Evolutionary conservation across 2,888 invertebrate genomes (phyloP), one percentile per base, ranked within the genome.

Genomic region (Bursaphelenchus okinawaensis): DNA sequence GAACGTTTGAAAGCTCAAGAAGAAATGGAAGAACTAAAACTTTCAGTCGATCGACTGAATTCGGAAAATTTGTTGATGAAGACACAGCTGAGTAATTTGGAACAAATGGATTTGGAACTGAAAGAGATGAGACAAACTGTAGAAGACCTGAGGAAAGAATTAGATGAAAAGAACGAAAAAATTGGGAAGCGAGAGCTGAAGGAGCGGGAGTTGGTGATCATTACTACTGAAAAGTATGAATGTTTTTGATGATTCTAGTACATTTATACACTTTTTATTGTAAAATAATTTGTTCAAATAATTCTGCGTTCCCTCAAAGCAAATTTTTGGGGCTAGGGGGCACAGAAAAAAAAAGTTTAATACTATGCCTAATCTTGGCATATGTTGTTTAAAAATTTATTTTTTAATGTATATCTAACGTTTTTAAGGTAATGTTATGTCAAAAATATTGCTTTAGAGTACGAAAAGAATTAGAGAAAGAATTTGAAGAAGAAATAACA

Each of bases 151-250:
- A 22, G 52, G 24, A 59, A 68, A 27, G 69, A 67, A 40, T 22
- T 68, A 12, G 71, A 68, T 12, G 50, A 61, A 7, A 72, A 71
- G 24, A 63, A 69, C 50, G 71, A 68, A 29, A 67, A 68, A 54
- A 72, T 72, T 12, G 60, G 67, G 16, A 67, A 71, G 20, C 12
- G 61, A 20, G 69, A 68, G 24, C 55, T 68, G 20, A 73, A 73
- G 51, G 71, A 68, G 27, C 52, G 69, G 12, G 69, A 68, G 27
- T 54, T 68, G 12, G 51, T 68, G 16, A 62, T 68, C n/a, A 26
- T 68, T 7, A 68, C 72, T 28, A 63, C 72, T 6, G 28, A 73
- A 40, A 68, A 31, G 68, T 70, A 6, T n/a, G 7, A 16, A 27
- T 6, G 0, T 16, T 0, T 20, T 7, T 27, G 0, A 20, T 1